Evolutionary conservation across 2,888 invertebrate genomes (phyloP), one percentile per base, ranked within the genome.

Genomic region (Molorchus minor): DNA sequence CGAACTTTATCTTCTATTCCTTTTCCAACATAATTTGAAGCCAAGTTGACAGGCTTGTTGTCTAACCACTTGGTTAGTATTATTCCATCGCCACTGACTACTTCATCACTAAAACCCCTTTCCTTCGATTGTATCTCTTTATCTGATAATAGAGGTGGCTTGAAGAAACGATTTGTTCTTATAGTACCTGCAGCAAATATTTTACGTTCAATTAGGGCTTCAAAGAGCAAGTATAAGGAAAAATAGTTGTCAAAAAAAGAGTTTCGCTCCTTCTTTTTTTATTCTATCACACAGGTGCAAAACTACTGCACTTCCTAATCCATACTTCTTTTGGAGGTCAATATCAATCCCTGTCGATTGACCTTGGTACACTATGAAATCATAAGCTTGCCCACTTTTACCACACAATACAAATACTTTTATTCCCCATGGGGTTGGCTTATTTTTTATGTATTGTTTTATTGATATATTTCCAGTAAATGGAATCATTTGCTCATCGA

Each of bases 181-280:
- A 38, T 36, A 8, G 49, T 49, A 12, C 49, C 49, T 17, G 21
- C 38, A 21, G 49, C 21, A 8, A 8, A 35, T 21, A 51, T 51
- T 1, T 21, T 15, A 30, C 35, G 51, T 20, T 55, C 25, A 41
- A 29, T 19, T 25, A 62, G 30, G 3, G 10, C 16, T 62, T 64
- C 36, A 29, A 73, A 56, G 7, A 72, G 46, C 47, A 61, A 43
- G 52, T 69, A 70, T 16, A n/a, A 20, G 8, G 15, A 38, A 15
- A 38, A 38, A 8, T 38, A 38, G 15, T 38, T 16, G 16, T 38
- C 33, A 33, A 5, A 33, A 15, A 12, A 43, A 43, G 5, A 43
- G 21, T 19, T 43, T n/a, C 1, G 10, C 3, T 21, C 5, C 1
- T 3, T 1, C 3, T 5, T 7, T n/a, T 12, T 10, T 7, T 21